phyloP scores from a whole-genome alignment of 2,113 vertebrate genomes.

The Spea multiplicata region DNA sequence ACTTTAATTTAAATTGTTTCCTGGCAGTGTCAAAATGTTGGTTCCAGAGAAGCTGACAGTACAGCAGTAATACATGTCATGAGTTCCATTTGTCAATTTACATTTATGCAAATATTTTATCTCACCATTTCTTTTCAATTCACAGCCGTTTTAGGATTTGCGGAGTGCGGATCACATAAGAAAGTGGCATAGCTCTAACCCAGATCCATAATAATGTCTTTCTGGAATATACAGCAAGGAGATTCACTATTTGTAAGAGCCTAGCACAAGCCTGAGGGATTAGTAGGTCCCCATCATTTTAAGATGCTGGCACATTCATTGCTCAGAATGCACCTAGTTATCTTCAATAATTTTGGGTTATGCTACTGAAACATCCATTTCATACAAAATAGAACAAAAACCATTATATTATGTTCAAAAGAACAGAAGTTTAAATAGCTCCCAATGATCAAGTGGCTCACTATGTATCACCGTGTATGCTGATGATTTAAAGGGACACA shows the following conservation, averaged over 20 bases:
- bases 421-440: no score
- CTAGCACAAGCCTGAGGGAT: conserved; percentile 13
- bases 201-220: conserved; percentile 45
- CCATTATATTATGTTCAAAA: no score
- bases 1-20: background rate
- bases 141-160: conserved; percentile 31
- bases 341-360: background rate
- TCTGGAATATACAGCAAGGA: conserved; percentile 30
- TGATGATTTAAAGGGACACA: no score
- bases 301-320: conserved; percentile 20
- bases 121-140: conserved; percentile 32
- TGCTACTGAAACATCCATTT: background rate
- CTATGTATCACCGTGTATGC: no score
- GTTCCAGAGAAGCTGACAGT: conserved; percentile 1
- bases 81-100: conserved; percentile 24
- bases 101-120: conserved; percentile 37
- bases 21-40: conserved; percentile 7
- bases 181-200: conserved; percentile 40
- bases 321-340: conserved; percentile 15
- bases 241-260: conserved; percentile 20
- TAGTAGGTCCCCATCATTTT: conserved; percentile 30
- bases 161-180: conserved; percentile 23
- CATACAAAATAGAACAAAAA: background rate
- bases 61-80: conserved; percentile 26
- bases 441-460: no score